These are phyloP conservation scores for Murina feae DNA, from an alignment of 2,113 vertebrate species.

Conservation along the genomic window DNA sequence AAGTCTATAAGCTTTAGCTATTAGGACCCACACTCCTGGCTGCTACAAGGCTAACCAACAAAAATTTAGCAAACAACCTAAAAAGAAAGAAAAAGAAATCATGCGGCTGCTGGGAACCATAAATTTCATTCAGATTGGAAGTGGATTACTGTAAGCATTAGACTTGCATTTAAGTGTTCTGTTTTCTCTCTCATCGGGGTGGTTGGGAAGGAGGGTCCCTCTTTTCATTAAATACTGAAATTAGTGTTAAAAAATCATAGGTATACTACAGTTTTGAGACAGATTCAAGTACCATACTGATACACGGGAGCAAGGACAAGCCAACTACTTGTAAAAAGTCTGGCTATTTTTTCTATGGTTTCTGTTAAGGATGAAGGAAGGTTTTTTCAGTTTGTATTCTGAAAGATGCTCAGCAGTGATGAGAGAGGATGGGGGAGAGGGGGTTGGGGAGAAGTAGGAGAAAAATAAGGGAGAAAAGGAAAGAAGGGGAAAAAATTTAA, in stretches of 20 bases:
- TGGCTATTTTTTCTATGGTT: constrained; percentile 6
- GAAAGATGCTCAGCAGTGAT: neutral
- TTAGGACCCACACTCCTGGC: neutral
- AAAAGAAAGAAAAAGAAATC: neutral
- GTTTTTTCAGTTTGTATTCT: neutral
- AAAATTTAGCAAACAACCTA: neutral
- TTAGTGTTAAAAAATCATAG: neutral
- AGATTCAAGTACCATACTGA: neutral
- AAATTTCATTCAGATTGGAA: neutral
- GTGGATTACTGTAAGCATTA: neutral
- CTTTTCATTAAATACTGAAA: neutral
- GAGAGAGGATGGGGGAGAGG: neutral
- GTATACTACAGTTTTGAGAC: neutral
- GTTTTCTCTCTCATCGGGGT: neutral
- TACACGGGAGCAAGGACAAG: neutral
- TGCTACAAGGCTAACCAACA: neutral
- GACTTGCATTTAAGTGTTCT: neutral
- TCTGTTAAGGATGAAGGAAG: neutral
- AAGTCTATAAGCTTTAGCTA: neutral
- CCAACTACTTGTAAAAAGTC: neutral
- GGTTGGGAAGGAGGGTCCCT: neutral
- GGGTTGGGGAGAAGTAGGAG: rapidly evolving
- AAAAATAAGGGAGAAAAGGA: rapidly evolving
- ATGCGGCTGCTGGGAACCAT: neutral
- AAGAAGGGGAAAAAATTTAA: neutral